Percentiles rank a stretch among this genome's conserved stretches.
phyloP scores from a whole-genome alignment of 2,888 invertebrate species.

The Aradus depressus region DNA sequence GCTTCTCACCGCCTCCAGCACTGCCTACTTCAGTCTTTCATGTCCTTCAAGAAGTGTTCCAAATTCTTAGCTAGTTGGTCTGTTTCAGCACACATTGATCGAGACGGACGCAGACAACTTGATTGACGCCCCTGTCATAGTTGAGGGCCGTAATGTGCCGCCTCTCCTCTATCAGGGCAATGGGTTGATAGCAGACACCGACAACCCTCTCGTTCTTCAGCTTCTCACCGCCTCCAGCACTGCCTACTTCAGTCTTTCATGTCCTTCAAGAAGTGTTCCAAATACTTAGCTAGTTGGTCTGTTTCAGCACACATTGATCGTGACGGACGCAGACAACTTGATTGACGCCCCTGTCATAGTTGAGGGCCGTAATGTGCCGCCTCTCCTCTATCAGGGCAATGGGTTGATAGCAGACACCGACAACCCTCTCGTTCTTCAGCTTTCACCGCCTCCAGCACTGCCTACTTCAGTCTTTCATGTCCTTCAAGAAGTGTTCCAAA shows the following conservation, averaged over 20 bases:
- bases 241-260: no score
- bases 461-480: no score
- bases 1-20: slow-evolving; percentile 79
- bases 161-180: slow-evolving; percentile 80
- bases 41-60: no score
- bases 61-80: no score
- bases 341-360: slow-evolving; percentile 81
- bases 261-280: no score
- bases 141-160: slow-evolving; percentile 56
- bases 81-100: slow-evolving; percentile 72
- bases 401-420: slow-evolving; percentile 85
- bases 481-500: no score
- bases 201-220: slow-evolving; percentile 84
- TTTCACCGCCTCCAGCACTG: slow-evolving; percentile 87
- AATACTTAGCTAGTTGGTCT: no score
- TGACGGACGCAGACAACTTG: slow-evolving; percentile 71
- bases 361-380: slow-evolving; percentile 53
- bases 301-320: slow-evolving; percentile 75
- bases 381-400: slow-evolving; percentile 79
- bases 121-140: slow-evolving; percentile 76
- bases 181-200: slow-evolving; percentile 80
- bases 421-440: slow-evolving; percentile 81
- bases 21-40: no score
- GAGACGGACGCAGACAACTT: slow-evolving; percentile 75
- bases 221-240: slow-evolving; percentile 85